Conservation (phyloP, 53 echinoderm and acorn worm genomes). For the Arbacia lixula region DNA sequence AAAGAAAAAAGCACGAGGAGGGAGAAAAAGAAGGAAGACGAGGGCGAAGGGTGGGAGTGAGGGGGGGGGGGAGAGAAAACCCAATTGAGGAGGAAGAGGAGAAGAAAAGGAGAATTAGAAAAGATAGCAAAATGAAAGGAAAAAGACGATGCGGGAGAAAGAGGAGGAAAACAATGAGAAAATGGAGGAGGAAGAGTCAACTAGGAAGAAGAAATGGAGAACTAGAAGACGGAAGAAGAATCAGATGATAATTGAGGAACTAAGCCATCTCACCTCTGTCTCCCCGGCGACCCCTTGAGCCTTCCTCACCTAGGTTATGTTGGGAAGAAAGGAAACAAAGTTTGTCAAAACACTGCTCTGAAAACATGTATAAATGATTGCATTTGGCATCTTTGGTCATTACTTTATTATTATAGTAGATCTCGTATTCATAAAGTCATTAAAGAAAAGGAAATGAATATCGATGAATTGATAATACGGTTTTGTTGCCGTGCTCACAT, state of each 20-base stretch:
- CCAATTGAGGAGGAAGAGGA: background rate
- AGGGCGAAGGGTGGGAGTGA: no score
- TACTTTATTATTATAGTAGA: no score
- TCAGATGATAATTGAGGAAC: background rate
- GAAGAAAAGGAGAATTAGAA: background rate
- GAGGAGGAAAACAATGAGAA: background rate
- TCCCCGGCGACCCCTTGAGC: background rate
- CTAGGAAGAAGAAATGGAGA: background rate
- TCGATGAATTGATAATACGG: no score
- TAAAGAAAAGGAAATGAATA: background rate
- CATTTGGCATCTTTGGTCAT: no score
- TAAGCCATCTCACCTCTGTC: background rate
- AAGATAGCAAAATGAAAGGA: no score
- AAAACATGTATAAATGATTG: no score
- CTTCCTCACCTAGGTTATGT: slow-evolving; percentile 13
- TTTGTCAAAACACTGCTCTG: no score
- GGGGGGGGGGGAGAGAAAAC: background rate
- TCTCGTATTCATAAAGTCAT: background rate
- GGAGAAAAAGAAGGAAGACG: background rate
- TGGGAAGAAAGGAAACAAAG: no score
- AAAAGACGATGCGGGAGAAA: background rate
- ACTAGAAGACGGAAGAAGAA: background rate
- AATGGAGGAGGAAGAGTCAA: background rate
- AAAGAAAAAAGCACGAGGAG: background rate
- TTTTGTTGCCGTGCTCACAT: no score